phyloP scores from a whole-genome alignment of 1,140 invertebrate genomes.

The Paracyclopina nana region DNA sequence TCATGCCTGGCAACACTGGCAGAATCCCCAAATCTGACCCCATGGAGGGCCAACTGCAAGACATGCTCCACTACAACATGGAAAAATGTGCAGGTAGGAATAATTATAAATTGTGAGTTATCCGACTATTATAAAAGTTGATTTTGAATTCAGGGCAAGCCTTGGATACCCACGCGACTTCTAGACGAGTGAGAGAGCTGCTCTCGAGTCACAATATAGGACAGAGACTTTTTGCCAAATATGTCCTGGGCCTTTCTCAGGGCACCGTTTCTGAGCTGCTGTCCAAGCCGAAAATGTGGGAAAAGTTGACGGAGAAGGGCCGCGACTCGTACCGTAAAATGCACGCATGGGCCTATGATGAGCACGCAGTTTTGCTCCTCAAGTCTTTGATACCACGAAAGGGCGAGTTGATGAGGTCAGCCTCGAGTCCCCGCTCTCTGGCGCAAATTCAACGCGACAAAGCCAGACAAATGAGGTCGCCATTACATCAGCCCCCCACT shows the following conservation, averaged over 20 bases:
- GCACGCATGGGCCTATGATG: constrained; percentile 96
- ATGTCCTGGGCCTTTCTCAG: constrained; percentile 85
- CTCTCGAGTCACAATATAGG: constrained; percentile 95
- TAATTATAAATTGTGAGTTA: too few species aligned
- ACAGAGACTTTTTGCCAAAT: constrained; percentile 93
- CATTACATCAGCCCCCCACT: too few species aligned
- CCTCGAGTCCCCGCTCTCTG: too few species aligned
- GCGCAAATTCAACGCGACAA: too few species aligned
- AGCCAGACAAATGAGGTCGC: too few species aligned
- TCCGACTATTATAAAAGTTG: too few species aligned
- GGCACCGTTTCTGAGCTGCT: constrained; percentile 94
- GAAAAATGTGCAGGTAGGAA: constrained; percentile 62
- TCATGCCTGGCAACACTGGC: constrained; percentile 1
- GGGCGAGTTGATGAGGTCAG: too few species aligned
- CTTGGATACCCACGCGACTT: constrained; percentile 80
- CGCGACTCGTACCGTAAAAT: constrained; percentile 96
- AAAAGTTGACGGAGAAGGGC: constrained; percentile 97
- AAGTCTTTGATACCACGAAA: constrained; percentile 96
- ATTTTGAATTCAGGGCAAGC: too few species aligned
- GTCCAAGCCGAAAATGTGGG: constrained; percentile 98
- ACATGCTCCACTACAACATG: constrained; percentile 54
- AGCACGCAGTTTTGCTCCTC: constrained; percentile 82
- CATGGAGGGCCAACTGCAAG: constrained; percentile 75
- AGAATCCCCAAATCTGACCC: constrained; percentile 66
- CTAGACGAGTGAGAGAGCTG: constrained; percentile 72